A percentile compares a stretch with the other conserved stretches of the same genome.
These are phyloP conservation scores for Psittacula derbiana DNA, from an alignment of 2,797 vertebrate species.

Conservation along the genomic window DNA sequence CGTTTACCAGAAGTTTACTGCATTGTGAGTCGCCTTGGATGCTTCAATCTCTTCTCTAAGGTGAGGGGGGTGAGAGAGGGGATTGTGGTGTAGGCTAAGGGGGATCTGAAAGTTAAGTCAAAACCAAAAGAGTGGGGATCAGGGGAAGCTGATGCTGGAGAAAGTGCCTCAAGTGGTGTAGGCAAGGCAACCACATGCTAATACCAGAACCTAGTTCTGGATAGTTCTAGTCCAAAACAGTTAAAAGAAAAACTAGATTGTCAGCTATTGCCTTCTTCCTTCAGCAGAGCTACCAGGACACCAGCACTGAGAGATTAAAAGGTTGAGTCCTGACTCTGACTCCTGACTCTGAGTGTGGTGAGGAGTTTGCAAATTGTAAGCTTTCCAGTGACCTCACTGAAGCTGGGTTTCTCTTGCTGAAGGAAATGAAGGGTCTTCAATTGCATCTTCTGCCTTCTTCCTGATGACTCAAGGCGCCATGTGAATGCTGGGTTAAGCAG, in stretches of 20 bases:
- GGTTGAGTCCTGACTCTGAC: not conserved
- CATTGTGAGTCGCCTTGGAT: conserved; percentile 91
- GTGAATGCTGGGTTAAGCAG: not conserved
- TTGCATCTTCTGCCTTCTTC: not conserved
- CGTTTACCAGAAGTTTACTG: conserved; percentile 87
- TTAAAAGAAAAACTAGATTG: not conserved
- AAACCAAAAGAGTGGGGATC: not conserved
- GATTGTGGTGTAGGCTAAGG: not conserved
- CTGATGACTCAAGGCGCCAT: not conserved
- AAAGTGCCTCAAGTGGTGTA: not conserved
- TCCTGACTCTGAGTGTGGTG: not conserved
- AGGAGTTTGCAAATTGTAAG: not conserved
- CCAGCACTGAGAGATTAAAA: not conserved
- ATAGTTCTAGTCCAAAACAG: not conserved
- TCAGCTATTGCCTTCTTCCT: not conserved
- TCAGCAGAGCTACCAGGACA: not conserved
- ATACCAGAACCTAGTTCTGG: not conserved
- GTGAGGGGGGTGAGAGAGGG: conserved; percentile 62
- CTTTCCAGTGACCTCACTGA: not conserved
- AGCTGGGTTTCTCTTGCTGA: not conserved
- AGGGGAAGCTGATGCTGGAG: not conserved
- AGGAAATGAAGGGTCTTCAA: not conserved
- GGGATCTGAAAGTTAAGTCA: not conserved
- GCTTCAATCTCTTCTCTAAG: conserved; percentile 94
- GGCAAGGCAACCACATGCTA: not conserved